Evolutionary conservation across 2,888 invertebrate species (phyloP), one percentile per base, ranked within the genome.

Genomic region (Diplazon laetatorius): DNA sequence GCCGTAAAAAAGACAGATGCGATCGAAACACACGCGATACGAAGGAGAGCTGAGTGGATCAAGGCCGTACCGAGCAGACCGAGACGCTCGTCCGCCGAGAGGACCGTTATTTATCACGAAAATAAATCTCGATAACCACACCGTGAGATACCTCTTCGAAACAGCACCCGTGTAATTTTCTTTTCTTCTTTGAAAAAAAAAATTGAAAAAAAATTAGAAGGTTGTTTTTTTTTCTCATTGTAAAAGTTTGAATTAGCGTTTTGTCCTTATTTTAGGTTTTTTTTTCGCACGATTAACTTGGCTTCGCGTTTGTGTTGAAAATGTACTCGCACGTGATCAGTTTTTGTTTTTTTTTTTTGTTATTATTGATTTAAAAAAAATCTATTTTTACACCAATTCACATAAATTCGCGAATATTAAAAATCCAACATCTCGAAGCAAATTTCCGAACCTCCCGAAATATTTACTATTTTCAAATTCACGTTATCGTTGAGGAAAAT

Each of bases 21-120:
- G 83, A 82, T 82, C 80, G 81, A 83, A 82, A 82, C 69, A 76
- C 72, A 76, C 68, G 78, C 63, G 66, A 76, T 74, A 78, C 63
- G 74, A 71, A 69, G 25, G 72, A 75, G 73, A 68, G 59, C 59
- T 85, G 87, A 88, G 87, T 88, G 82, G 88, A 86, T 87, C 88
- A 87, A 88, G 88, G 88, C 83, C 84, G 83, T 81, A 80, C 81
- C 82, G 82, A 81, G 80, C 66, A 12, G 3, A 30, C 30, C 2
- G 4, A 6, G 6, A 30, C 30, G 6, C 30, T 2, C 2, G 30
- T 30, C n/a, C 71, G 74, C 66, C n/a, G n/a, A n/a, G n/a, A n/a
- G n/a, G n/a, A 79, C 66, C 48, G 30, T 79, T 78, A 76, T 80
- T 82, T 81, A 82, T 84, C 83, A 82, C 78, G 62, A 77, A 78